Conservation (phyloP, 92 coral and sea anemone species). For the Phenganax stokvisi region DNA sequence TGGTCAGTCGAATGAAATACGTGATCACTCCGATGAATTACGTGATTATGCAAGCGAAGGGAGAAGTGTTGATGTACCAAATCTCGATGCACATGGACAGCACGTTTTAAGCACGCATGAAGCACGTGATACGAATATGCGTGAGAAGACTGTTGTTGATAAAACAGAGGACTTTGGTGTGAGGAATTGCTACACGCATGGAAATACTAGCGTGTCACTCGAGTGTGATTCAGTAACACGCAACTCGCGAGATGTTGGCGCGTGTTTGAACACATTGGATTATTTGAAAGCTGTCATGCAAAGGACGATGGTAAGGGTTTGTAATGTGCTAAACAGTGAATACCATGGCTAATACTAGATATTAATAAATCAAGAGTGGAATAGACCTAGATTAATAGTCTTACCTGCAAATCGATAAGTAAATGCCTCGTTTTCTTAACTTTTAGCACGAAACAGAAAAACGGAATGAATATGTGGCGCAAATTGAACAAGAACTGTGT, state of each 20-base stretch:
- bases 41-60: background rate
- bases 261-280: slow-evolving; percentile 25
- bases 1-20: background rate
- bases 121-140: background rate
- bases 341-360: no score
- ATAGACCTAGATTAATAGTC: no score
- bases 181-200: background rate
- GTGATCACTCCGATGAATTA: background rate
- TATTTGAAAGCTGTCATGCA: slow-evolving; percentile 28
- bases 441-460: background rate
- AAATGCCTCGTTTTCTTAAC: background rate
- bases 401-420: background rate
- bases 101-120: background rate
- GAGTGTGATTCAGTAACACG: background rate
- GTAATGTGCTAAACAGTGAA: no score
- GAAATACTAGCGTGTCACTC: background rate
- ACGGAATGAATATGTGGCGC: slow-evolving; percentile 8
- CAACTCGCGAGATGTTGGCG: background rate
- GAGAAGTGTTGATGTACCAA: background rate
- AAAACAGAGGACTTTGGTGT: background rate
- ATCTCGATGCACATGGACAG: background rate
- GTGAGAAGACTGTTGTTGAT: background rate
- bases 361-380: no score
- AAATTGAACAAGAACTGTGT: slow-evolving; percentile 1
- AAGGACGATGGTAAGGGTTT: slow-evolving; percentile 23